Evolutionary conservation across 1,140 invertebrate species (phyloP).

Genomic region (Drosophila punjabiensis): DNA sequence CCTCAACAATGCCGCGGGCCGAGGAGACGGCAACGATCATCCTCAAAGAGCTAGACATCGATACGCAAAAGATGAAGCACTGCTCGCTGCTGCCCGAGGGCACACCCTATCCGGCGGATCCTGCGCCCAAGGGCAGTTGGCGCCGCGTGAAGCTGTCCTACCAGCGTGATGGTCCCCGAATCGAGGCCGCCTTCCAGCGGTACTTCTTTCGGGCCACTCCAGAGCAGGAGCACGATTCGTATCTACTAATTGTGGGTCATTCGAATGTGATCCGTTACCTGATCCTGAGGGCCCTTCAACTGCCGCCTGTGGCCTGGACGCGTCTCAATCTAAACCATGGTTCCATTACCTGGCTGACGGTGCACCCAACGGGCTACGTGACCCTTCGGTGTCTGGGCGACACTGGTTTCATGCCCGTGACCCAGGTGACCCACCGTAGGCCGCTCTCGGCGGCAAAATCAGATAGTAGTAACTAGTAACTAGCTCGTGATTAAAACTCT

Average conservation of each 20-base stretch:
- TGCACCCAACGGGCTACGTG: constrained; percentile 94
- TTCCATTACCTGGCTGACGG: constrained; percentile 96
- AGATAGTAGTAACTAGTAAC: constrained; percentile 9
- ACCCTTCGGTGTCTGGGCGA: constrained; percentile 92
- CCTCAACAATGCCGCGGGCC: constrained; percentile 97
- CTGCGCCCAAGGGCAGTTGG: constrained; percentile 92
- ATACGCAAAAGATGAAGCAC: constrained; percentile 87
- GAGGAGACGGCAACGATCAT: constrained; percentile 96
- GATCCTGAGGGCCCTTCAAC: constrained; percentile 97
- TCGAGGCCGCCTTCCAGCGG: constrained; percentile 97
- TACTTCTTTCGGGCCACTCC: constrained; percentile 96
- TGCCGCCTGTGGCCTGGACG: constrained; percentile 98
- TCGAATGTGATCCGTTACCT: constrained; percentile 99
- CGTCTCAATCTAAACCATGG: constrained; percentile 95
- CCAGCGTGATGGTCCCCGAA: constrained; percentile 95
- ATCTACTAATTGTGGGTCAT: constrained; percentile 97
- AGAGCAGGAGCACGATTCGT: constrained; percentile 93
- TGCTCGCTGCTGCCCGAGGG: constrained; percentile 95
- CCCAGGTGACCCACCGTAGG: constrained; percentile 58
- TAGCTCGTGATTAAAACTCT: constrained; percentile 25
- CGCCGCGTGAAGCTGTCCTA: constrained; percentile 90
- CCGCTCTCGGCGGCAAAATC: constrained; percentile 3
- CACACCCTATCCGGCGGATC: constrained; percentile 96
- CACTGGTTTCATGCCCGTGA: constrained; percentile 92
- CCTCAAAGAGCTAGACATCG: constrained; percentile 76